Evolutionary conservation across 2,113 vertebrate species (phyloP), one percentile per base, ranked within the genome.

Genomic region (Bos taurus): DNA sequence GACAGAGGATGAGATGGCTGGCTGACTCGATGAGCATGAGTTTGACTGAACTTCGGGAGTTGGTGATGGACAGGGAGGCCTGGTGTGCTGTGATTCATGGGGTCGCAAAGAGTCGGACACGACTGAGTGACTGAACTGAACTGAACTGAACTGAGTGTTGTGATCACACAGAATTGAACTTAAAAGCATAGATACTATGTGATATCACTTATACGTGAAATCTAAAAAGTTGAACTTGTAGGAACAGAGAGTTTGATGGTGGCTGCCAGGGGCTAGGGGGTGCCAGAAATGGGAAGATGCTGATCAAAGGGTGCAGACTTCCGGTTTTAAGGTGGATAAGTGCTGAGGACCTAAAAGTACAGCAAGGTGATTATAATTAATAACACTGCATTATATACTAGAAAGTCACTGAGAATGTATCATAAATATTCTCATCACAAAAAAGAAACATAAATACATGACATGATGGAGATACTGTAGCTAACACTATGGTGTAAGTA

Each of bases 21-120:
- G 28, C 13, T 0, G 6, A 30, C 60, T 30, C 6, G 6, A 62
- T 62, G 28, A 6, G 7, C 0, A 3, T 62, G 28, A 62, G 2
- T 62, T 1, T 62, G 60, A 15, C 13, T 62, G 60, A 62, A 62
- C 2, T 62, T 13, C 2, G 13, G 60, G 28, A 62, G 28, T 30
- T 30, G 28, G 28, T 62, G 60, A 30, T 15, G 28, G 60, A 62
- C 60, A 62, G 28, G 60, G 28, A 62, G 60, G 6, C 1, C 28
- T 62, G 28, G 60, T 6, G 13, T 62, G 60, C 59, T 62, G 59
- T 28, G 6, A 5, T 62, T 62, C 13, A 62, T 62, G 60, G 28
- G 2, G 28, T 62, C 28, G 1, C 60, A 62, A 14, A 62, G 28
- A 62, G 28, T 62, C 0, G 2, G 60, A 30, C 60, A 62, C 0